A percentile compares a stretch with the other conserved stretches of the same genome.
These are phyloP conservation scores for Doris montereyensis DNA, from an alignment of 2,888 invertebrate genomes.

Conservation along the genomic window DNA sequence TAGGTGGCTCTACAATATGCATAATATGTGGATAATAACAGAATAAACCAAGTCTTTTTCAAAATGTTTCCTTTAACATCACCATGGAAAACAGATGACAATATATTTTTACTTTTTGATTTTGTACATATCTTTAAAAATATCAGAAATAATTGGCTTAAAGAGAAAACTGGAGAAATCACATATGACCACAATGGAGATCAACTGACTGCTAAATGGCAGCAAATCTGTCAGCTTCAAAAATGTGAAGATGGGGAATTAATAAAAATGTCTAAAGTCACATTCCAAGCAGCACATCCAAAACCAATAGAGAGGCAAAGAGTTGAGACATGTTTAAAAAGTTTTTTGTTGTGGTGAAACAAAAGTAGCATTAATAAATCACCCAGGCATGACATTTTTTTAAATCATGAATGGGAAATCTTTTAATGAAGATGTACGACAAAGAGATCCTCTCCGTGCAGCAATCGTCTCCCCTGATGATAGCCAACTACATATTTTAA, in stretches of 20 bases:
- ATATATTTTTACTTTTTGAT: slow-evolving; percentile 16
- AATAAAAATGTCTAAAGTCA: background rate
- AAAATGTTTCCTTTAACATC: background rate
- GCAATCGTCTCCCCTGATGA: background rate
- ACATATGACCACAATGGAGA: background rate
- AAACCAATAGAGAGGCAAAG: slow-evolving; percentile 14
- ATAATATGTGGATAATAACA: slow-evolving; percentile 14
- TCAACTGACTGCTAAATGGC: slow-evolving; percentile 12
- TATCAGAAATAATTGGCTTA: slow-evolving; percentile 18
- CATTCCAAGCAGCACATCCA: slow-evolving; percentile 2
- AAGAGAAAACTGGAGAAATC: slow-evolving; percentile 18
- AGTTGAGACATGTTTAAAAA: slow-evolving; percentile 5
- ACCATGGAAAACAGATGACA: slow-evolving; percentile 2
- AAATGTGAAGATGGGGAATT: slow-evolving; percentile 10
- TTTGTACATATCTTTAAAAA: slow-evolving; percentile 12
- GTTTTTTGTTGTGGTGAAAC: slow-evolving; percentile 13
- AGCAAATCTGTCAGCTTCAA: slow-evolving; percentile 14
- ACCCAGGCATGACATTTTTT: background rate
- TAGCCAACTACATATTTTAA: background rate
- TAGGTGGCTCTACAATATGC: slow-evolving; percentile 4
- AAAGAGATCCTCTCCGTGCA: background rate
- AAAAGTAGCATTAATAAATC: slow-evolving; percentile 10
- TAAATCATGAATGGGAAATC: background rate
- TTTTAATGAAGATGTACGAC: background rate
- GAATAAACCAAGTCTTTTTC: slow-evolving; percentile 9